Evolutionary conservation across 2,113 vertebrate species (phyloP).

Genomic region (Strix aluco): DNA sequence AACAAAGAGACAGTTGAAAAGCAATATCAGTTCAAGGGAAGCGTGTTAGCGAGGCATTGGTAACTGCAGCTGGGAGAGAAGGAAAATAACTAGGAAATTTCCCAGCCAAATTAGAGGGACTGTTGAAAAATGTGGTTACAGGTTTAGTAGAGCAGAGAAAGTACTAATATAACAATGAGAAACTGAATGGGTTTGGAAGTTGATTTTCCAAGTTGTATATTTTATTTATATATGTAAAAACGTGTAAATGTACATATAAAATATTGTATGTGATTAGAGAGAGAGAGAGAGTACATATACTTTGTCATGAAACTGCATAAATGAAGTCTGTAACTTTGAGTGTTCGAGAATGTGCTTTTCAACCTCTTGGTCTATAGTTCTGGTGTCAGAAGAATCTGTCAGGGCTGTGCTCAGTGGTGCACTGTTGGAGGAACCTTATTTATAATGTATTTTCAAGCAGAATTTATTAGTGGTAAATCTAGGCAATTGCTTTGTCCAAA

Average conservation of each 20-base stretch:
- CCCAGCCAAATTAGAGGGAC: neutral
- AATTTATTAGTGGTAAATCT: neutral
- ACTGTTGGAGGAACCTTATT: neutral
- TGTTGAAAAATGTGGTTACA: neutral
- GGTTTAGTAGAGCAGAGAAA: neutral
- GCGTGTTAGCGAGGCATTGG: neutral
- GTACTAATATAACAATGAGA: neutral
- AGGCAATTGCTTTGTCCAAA: neutral
- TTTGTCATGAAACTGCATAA: neutral
- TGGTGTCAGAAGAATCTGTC: neutral
- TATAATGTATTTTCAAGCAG: neutral
- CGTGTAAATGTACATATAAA: neutral
- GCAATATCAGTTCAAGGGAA: neutral
- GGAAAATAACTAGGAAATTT: neutral
- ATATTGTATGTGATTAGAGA: neutral
- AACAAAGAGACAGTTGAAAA: neutral
- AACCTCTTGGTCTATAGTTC: neutral
- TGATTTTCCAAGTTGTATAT: neutral
- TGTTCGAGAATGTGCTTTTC: neutral
- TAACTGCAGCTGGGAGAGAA: neutral
- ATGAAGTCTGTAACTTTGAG: neutral
- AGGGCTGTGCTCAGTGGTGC: neutral
- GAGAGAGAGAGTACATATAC: neutral
- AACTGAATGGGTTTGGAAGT: neutral
- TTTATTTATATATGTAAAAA: neutral